A percentile compares a stretch with the other conserved stretches of the same genome.
Conservation (phyloP, 2,113 vertebrate genomes). For the Xiphophorus maculatus region DNA sequence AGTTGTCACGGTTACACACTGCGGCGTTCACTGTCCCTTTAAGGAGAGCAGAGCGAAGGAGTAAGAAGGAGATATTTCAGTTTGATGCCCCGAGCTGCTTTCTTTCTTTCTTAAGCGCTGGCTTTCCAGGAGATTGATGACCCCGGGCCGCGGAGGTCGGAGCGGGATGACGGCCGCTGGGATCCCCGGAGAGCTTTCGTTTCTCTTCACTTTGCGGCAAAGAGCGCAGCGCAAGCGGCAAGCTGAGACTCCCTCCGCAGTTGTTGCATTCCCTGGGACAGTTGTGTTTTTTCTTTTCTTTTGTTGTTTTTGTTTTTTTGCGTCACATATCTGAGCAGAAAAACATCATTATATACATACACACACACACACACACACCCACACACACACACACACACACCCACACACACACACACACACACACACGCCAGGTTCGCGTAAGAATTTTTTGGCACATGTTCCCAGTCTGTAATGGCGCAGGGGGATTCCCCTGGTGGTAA, state of each 20-base stretch:
- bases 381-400: slow-evolving; percentile 18
- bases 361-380: slow-evolving; percentile 8
- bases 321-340: slow-evolving; percentile 54
- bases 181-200: slow-evolving; percentile 61
- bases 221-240: slow-evolving; percentile 38
- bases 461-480: slow-evolving; percentile 39
- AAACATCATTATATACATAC: not conserved
- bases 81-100: slow-evolving; percentile 4
- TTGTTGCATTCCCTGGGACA: slow-evolving; percentile 34
- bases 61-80: not conserved
- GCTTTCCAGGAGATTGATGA: slow-evolving; percentile 44
- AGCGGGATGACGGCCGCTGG: not conserved
- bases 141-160: slow-evolving; percentile 36
- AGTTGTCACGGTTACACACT: too few relatives aligned
- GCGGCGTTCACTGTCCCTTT: too few relatives aligned
- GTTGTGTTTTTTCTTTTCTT: not conserved
- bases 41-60: too few relatives aligned
- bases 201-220: slow-evolving; percentile 66
- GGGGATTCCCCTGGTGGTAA: slow-evolving; percentile 54
- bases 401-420: slow-evolving; percentile 17
- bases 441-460: slow-evolving; percentile 53
- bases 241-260: slow-evolving; percentile 39
- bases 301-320: not conserved
- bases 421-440: slow-evolving; percentile 45
- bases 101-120: not conserved